A percentile compares a stretch with the other conserved stretches of the same genome.
These are phyloP conservation scores for Mastigias papua DNA, from an alignment of 30 jellyfish, hydroid and myxozoan genomes.

Conservation along the genomic window DNA sequence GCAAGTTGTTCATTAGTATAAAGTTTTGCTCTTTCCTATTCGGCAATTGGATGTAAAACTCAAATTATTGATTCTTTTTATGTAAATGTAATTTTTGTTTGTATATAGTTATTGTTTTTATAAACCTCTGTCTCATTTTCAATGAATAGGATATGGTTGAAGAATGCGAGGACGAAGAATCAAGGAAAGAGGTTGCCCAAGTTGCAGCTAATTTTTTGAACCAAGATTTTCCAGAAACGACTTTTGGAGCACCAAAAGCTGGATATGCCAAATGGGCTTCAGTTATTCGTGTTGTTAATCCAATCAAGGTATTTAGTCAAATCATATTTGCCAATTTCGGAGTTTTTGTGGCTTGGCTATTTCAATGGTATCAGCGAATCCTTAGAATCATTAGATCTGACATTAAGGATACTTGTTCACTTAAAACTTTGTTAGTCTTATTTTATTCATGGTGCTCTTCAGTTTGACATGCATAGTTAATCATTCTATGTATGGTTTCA, in stretches of 20 bases:
- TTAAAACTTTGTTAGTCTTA: not conserved
- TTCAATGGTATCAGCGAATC: not conserved
- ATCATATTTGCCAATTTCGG: not conserved
- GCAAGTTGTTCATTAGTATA: too few relatives aligned
- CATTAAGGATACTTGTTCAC: too few relatives aligned
- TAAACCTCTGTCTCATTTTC: too few relatives aligned
- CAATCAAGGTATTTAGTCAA: slow-evolving; percentile 67
- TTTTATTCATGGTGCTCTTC: slow-evolving; percentile 31
- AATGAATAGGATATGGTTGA: slow-evolving; percentile 95
- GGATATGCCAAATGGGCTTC: slow-evolving; percentile 98
- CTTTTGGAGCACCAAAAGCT: slow-evolving; percentile 96
- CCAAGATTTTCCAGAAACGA: slow-evolving; percentile 90
- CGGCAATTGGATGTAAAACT: too few relatives aligned
- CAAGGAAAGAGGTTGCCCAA: slow-evolving; percentile 95
- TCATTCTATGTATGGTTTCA: slow-evolving; percentile 43
- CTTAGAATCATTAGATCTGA: not conserved
- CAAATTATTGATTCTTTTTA: too few relatives aligned
- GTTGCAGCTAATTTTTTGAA: slow-evolving; percentile 94
- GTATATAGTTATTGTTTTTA: too few relatives aligned
- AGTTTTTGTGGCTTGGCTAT: not conserved
- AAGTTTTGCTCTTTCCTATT: too few relatives aligned
- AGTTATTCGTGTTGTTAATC: slow-evolving; percentile 88
- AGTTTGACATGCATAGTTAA: slow-evolving; percentile 50
- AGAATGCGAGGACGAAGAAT: slow-evolving; percentile 94
- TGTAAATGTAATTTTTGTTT: too few relatives aligned